A percentile compares a stretch with the other conserved stretches of the same genome.
phyloP scores from a whole-genome alignment of 2,113 vertebrate species.

The Eupsittula cactorum region DNA sequence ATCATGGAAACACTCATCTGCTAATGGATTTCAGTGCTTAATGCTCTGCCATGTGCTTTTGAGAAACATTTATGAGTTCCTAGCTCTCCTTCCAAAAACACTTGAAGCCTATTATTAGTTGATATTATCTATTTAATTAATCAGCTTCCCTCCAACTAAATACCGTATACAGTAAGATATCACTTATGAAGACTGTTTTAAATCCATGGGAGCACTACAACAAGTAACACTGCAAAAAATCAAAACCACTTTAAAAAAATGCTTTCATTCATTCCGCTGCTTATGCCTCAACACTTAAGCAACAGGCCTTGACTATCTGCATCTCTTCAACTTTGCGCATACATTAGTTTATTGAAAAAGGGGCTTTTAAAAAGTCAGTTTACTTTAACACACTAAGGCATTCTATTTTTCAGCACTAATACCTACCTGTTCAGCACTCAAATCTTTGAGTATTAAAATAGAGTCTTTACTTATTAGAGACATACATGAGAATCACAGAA shows the following conservation, averaged over 20 bases:
- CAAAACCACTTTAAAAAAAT: background rate
- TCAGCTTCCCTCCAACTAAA: background rate
- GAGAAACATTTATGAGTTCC: background rate
- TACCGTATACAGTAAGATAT: background rate
- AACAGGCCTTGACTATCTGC: background rate
- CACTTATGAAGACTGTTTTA: background rate
- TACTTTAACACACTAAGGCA: background rate
- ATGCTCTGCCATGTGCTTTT: background rate
- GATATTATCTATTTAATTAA: constrained; percentile 2
- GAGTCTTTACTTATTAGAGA: constrained; percentile 7
- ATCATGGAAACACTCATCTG: background rate
- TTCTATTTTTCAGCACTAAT: background rate
- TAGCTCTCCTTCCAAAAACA: background rate
- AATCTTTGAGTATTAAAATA: constrained; percentile 35
- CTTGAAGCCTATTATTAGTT: background rate
- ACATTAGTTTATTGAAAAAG: background rate
- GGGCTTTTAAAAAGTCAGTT: background rate
- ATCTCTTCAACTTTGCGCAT: background rate
- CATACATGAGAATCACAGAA: background rate
- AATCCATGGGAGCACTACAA: background rate
- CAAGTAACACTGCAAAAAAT: background rate
- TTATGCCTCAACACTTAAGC: background rate
- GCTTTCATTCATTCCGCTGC: background rate
- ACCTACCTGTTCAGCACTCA: constrained; percentile 67
- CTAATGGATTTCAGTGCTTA: background rate